phyloP scores from a whole-genome alignment of 2,888 invertebrate species.

The Eupithecia dodoneata region DNA sequence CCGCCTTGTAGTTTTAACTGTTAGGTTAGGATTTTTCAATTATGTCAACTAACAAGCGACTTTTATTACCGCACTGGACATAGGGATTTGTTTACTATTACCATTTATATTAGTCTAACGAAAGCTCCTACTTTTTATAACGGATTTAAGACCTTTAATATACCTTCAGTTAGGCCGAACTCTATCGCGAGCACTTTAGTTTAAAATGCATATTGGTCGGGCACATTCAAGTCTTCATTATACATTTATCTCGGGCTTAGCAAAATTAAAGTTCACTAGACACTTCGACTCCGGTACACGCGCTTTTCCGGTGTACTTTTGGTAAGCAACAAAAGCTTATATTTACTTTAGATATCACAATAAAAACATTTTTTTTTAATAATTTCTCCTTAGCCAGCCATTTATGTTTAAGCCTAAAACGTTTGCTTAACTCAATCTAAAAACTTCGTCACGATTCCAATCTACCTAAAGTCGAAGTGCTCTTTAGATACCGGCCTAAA shows the following conservation, averaged over 20 bases:
- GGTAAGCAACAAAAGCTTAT: neutral
- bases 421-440: neutral
- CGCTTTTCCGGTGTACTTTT: neutral
- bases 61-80: neutral
- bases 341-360: no score
- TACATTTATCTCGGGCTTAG: neutral
- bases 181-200: neutral
- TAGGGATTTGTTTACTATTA: neutral
- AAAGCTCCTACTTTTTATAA: neutral
- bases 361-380: no score
- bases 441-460: neutral
- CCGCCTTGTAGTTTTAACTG: neutral
- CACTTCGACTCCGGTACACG: neutral
- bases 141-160: neutral
- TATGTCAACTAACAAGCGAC: neutral
- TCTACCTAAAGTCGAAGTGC: neutral
- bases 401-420: neutral
- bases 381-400: neutral
- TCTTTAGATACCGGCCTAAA: neutral
- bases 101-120: neutral
- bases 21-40: neutral
- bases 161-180: neutral
- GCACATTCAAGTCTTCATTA: neutral
- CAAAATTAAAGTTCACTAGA: neutral
- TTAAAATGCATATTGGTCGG: neutral